Evolutionary conservation across 1,140 invertebrate species (phyloP), one percentile per base, ranked within the genome.

Genomic region (Berghia stephanieae): DNA sequence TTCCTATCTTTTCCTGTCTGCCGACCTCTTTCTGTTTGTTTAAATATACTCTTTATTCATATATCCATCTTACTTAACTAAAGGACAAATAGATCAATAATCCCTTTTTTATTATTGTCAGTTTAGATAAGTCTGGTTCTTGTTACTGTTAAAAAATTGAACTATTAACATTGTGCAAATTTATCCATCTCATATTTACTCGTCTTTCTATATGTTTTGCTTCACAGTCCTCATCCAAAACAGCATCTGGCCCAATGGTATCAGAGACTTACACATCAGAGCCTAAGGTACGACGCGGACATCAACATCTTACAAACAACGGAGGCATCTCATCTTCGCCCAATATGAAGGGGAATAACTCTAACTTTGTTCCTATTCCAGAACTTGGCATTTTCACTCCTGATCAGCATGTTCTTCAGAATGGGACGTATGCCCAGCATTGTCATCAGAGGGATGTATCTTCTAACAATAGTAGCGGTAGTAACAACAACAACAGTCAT

Each of bases 331-430:
- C n/a, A n/a, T n/a, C n/a, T n/a, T n/a, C n/a, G 36, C 1, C 24
- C 46, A 27, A 34, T n/a, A 49, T 40, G 27, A 21, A 27, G 36
- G 24, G 46, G 13, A 3, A 4, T 5, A 75, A 60, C 55, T 63
- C 52, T n/a, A n/a, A n/a, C 10, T 76, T 76, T 49, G 74, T 76
- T 4, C 74, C 74, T 8, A 76, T 76, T 18, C 74, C 74, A 16
- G 78, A 79, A 27, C 42, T 74, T 27, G 70, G 71, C 1, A 69
- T 66, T 27, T 73, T 52, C 43, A 75, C 36, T 31, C 63, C 71
- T 69, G 78, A 79, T 18, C 67, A 70, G n/a, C 78, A 79, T 49
- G 78, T 79, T 18, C 38, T 74, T 3, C 57, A 68, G 74, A 76
- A 76, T 52, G 74, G 74, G 38, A 76, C 74, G 18, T 76, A 68